Percentiles rank a stretch among this genome's conserved stretches.
phyloP scores from a whole-genome alignment of 2,888 invertebrate genomes.

The Apamea crenata region DNA sequence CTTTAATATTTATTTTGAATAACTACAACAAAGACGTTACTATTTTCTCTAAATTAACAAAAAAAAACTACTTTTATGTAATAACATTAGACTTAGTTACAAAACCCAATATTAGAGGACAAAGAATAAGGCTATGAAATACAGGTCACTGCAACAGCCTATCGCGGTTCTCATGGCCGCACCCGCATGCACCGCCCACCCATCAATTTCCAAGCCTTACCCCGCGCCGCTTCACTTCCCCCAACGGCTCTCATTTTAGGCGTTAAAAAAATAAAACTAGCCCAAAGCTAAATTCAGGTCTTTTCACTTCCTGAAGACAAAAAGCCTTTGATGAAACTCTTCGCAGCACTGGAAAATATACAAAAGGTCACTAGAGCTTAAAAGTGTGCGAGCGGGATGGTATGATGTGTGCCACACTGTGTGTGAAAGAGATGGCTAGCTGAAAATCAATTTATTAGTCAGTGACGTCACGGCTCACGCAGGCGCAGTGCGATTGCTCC shows the following conservation, averaged over 20 bases:
- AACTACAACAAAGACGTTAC: background rate
- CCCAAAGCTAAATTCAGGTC: constrained; percentile 79
- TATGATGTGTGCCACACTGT: constrained; percentile 58
- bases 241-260: constrained; percentile 14
- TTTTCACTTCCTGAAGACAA: constrained; percentile 84
- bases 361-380: constrained; percentile 88
- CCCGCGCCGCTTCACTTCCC: constrained; percentile 42
- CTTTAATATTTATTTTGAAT: background rate
- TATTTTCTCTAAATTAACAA: background rate
- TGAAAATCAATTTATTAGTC: constrained; percentile 91
- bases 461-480: constrained; percentile 89
- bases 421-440: constrained; percentile 78
- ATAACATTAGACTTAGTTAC: background rate
- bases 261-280: constrained; percentile 73
- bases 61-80: background rate
- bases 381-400: constrained; percentile 79
- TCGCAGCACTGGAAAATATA: constrained; percentile 85
- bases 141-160: constrained; percentile 26
- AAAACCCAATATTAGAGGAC: constrained; percentile 12
- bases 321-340: constrained; percentile 84
- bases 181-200: constrained; percentile 27
- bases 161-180: constrained; percentile 41
- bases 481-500: constrained; percentile 82
- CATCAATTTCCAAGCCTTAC: constrained; percentile 61
- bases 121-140: constrained; percentile 37